Percentiles rank a stretch among this genome's conserved stretches.
These are phyloP conservation scores for Drosophila bifasciata DNA, from an alignment of 1,140 invertebrate species.

Conservation along the genomic window DNA sequence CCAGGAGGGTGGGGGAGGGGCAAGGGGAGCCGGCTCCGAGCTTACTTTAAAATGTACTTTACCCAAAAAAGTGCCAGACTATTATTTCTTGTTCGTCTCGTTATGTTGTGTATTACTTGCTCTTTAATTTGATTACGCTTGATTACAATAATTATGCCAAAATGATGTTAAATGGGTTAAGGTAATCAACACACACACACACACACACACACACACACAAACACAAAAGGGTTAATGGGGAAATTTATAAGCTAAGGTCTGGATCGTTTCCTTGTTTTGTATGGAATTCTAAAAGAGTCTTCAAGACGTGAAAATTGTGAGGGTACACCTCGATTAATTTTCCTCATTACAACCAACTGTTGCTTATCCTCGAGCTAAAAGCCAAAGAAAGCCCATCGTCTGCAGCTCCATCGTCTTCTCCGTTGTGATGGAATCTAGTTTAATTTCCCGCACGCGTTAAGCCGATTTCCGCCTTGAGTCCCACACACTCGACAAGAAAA, in stretches of 20 bases:
- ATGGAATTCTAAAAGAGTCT: too few relatives aligned
- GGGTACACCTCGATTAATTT: slow-evolving; percentile 4
- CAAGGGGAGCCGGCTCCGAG: slow-evolving; percentile 7
- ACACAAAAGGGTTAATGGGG: too few relatives aligned
- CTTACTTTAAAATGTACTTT: slow-evolving; percentile 43
- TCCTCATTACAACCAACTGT: slow-evolving; percentile 10
- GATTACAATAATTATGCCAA: slow-evolving; percentile 66
- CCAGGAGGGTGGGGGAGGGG: slow-evolving; percentile 3
- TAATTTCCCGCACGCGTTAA: slow-evolving; percentile 50
- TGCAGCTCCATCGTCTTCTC: neutral
- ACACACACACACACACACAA: neutral
- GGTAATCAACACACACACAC: slow-evolving; percentile 14
- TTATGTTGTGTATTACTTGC: slow-evolving; percentile 31
- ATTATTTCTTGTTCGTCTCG: slow-evolving; percentile 5
- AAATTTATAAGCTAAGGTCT: too few relatives aligned
- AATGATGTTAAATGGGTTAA: slow-evolving; percentile 37
- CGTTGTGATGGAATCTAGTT: slow-evolving; percentile 37
- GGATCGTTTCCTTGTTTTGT: too few relatives aligned
- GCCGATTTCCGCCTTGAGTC: slow-evolving; percentile 47
- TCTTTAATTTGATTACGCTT: slow-evolving; percentile 75
- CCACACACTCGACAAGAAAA: slow-evolving; percentile 30
- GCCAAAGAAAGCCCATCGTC: too few relatives aligned
- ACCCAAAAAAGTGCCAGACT: slow-evolving; percentile 14
- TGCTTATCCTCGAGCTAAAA: neutral
- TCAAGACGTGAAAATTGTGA: too few relatives aligned